These are phyloP conservation scores for Hystrix brachyura DNA, from an alignment of 2,113 vertebrate genomes.

Conservation along the genomic window DNA sequence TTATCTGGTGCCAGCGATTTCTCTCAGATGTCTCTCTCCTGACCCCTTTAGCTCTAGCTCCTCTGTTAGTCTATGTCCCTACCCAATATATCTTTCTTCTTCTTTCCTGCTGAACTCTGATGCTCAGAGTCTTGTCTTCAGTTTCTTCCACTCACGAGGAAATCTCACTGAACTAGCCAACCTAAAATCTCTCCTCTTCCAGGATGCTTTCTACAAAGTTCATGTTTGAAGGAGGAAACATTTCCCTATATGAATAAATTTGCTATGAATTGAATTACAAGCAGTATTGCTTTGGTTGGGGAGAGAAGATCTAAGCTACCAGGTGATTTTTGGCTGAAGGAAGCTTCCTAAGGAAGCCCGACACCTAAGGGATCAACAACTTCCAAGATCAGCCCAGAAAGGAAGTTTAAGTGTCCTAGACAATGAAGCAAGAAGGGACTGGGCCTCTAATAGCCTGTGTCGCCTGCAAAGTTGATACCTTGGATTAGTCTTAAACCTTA, in stretches of 20 bases:
- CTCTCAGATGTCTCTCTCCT: background rate
- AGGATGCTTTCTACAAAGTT: background rate
- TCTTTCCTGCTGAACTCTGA: background rate
- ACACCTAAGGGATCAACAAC: background rate
- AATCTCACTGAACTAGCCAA: background rate
- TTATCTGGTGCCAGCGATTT: background rate
- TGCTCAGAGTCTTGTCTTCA: background rate
- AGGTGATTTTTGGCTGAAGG: background rate
- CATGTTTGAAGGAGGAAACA: background rate
- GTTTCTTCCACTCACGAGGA: background rate
- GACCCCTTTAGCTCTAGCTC: background rate
- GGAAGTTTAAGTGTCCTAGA: background rate
- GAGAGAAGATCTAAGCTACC: background rate
- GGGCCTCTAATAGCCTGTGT: background rate
- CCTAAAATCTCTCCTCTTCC: background rate
- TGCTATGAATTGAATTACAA: background rate
- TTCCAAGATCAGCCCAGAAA: background rate
- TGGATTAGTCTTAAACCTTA: slow-evolving; percentile 36
- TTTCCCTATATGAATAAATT: background rate
- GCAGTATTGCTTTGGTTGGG: background rate
- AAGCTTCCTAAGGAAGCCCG: background rate
- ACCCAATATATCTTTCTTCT: background rate
- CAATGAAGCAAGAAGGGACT: background rate
- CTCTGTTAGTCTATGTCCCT: background rate
- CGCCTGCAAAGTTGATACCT: background rate